These are phyloP conservation scores for Tichodroma muraria DNA, from an alignment of 2,113 vertebrate species.

Conservation along the genomic window DNA sequence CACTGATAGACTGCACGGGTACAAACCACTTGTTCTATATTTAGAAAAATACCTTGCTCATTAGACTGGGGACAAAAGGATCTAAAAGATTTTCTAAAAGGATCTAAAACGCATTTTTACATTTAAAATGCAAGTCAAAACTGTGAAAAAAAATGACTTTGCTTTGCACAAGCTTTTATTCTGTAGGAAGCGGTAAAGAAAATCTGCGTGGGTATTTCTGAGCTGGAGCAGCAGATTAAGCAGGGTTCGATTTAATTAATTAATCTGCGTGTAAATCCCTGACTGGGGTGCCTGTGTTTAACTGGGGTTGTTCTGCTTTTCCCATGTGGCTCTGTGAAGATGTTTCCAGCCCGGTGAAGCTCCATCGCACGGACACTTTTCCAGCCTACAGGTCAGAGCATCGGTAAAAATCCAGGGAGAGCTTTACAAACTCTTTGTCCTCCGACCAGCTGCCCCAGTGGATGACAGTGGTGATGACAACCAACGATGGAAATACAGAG, in stretches of 20 bases:
- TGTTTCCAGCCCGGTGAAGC: constrained; percentile 69
- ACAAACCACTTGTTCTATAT: background rate
- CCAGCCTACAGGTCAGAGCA: constrained; percentile 70
- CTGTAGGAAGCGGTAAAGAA: background rate
- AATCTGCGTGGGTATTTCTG: background rate
- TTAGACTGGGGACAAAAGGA: background rate
- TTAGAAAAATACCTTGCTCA: background rate
- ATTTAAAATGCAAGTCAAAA: background rate
- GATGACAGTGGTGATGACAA: background rate
- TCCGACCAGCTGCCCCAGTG: background rate
- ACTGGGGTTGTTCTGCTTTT: background rate
- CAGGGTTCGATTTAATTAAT: background rate
- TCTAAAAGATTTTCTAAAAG: background rate
- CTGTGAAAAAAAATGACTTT: background rate
- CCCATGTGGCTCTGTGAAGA: constrained; percentile 14
- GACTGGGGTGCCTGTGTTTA: background rate
- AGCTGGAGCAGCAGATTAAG: background rate
- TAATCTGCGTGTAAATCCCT: background rate
- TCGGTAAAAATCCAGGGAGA: constrained; percentile 30
- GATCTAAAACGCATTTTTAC: background rate
- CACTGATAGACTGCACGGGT: background rate
- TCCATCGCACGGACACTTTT: constrained; percentile 75
- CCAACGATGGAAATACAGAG: background rate
- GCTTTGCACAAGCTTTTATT: background rate
- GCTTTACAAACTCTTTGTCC: background rate